Evolutionary conservation across 1,140 invertebrate species (phyloP).

Genomic region (Neodiprion lecontei): DNA sequence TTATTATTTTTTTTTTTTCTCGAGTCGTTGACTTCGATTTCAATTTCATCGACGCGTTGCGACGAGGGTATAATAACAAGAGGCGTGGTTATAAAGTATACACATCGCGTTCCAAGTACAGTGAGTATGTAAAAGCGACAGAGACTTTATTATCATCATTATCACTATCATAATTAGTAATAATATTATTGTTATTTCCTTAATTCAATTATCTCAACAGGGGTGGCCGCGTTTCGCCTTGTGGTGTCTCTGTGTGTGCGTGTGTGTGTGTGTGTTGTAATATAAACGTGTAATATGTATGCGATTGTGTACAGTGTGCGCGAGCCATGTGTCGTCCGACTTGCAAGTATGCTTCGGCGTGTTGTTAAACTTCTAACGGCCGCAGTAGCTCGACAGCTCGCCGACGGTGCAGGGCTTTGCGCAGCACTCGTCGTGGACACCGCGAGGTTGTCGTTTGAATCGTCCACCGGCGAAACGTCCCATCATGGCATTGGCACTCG

Average conservation of each 20-base stretch:
- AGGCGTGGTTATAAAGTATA: too few relatives aligned
- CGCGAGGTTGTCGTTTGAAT: constrained; percentile 41
- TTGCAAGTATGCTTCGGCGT: too few relatives aligned
- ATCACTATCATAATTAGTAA: neutral
- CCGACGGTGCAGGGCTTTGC: constrained; percentile 52
- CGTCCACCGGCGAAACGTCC: constrained; percentile 35
- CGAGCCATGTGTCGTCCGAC: neutral
- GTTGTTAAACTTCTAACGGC: constrained; percentile 12
- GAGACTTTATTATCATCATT: too few relatives aligned
- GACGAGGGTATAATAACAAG: too few relatives aligned
- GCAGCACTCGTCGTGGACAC: constrained; percentile 62
- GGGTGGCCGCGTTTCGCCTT: neutral
- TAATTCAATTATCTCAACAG: neutral
- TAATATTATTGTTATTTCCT: too few relatives aligned
- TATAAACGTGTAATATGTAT: too few relatives aligned
- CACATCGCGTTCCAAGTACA: too few relatives aligned
- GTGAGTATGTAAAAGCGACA: too few relatives aligned
- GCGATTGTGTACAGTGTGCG: neutral
- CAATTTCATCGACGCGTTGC: too few relatives aligned
- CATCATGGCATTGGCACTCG: constrained; percentile 49
- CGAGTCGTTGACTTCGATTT: too few relatives aligned
- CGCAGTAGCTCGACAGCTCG: constrained; percentile 59
- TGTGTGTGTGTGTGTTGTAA: neutral
- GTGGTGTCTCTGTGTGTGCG: neutral
- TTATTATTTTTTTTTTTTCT: too few relatives aligned